Conservation (phyloP, 2,113 vertebrate genomes). For the Sinocyclocheilus anophthalmus region DNA sequence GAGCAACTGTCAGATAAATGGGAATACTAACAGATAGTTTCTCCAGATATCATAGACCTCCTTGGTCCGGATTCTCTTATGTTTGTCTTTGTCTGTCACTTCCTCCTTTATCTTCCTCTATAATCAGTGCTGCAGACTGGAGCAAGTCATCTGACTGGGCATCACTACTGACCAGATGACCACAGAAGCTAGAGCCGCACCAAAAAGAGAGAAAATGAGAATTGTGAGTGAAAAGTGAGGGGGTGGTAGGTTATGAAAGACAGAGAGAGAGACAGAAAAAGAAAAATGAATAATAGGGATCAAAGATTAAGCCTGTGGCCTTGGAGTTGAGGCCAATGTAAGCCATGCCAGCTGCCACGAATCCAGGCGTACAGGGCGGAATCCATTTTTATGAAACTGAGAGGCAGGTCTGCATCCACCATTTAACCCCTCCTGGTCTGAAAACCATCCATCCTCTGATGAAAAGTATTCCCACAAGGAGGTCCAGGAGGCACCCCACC, state of each 20-base stretch:
- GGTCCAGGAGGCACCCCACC: background rate
- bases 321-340: conserved; percentile 51
- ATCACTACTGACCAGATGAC: conserved; percentile 24
- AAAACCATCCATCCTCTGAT: conserved; percentile 8
- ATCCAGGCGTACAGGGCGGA: conserved; percentile 43
- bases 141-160: conserved; percentile 34
- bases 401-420: conserved; percentile 41
- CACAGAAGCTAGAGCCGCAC: background rate
- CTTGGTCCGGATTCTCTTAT: background rate
- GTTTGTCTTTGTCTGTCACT: background rate
- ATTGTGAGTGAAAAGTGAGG: conserved; percentile 17
- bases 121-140: background rate
- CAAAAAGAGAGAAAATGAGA: conserved; percentile 5
- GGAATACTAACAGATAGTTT: conserved; percentile 1
- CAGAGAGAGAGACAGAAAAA: background rate
- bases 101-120: conserved; percentile 25
- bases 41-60: conserved; percentile 1
- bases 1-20: background rate
- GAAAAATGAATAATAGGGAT: conserved; percentile 52
- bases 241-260: conserved; percentile 37
- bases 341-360: conserved; percentile 54
- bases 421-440: conserved; percentile 41
- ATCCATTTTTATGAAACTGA: conserved; percentile 52
- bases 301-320: conserved; percentile 58
- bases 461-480: conserved; percentile 44